Evolutionary conservation across 2,797 vertebrate species (phyloP).

Genomic region (Yasuhikotakia modesta): DNA sequence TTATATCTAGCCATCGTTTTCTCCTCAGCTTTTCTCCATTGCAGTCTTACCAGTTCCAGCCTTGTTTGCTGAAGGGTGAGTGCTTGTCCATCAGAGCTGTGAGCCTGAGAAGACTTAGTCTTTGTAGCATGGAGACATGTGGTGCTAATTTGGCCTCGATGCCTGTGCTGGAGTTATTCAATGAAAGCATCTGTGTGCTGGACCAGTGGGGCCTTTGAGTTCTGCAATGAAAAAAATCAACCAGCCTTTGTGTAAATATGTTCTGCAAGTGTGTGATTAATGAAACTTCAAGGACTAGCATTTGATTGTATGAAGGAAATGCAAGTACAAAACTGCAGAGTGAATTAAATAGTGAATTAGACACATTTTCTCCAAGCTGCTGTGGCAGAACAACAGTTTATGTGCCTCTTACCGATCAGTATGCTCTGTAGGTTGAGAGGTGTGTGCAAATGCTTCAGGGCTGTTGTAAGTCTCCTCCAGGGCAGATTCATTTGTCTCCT

Average conservation of each 20-base stretch:
- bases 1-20: background rate
- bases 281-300: background rate
- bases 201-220: conserved; percentile 69
- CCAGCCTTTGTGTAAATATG: conserved; percentile 3
- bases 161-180: conserved; percentile 62
- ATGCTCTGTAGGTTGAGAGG: conserved; percentile 21
- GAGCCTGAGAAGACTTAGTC: conserved; percentile 83
- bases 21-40: background rate
- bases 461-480: conserved; percentile 55
- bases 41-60: conserved; percentile 88
- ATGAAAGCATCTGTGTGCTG: conserved; percentile 69
- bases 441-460: conserved; percentile 39
- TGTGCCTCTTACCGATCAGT: conserved; percentile 41
- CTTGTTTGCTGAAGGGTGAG: conserved; percentile 85
- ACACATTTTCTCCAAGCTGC: background rate
- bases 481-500: conserved; percentile 55
- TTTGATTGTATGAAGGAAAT: background rate
- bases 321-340: background rate
- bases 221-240: conserved; percentile 60
- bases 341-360: background rate
- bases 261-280: background rate
- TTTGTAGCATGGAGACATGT: conserved; percentile 80
- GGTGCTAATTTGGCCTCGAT: conserved; percentile 74
- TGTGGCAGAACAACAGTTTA: background rate
- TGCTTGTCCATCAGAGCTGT: conserved; percentile 88